These are phyloP conservation scores for Etheostoma cragini DNA, from an alignment of 2,113 vertebrate genomes.

Conservation along the genomic window DNA sequence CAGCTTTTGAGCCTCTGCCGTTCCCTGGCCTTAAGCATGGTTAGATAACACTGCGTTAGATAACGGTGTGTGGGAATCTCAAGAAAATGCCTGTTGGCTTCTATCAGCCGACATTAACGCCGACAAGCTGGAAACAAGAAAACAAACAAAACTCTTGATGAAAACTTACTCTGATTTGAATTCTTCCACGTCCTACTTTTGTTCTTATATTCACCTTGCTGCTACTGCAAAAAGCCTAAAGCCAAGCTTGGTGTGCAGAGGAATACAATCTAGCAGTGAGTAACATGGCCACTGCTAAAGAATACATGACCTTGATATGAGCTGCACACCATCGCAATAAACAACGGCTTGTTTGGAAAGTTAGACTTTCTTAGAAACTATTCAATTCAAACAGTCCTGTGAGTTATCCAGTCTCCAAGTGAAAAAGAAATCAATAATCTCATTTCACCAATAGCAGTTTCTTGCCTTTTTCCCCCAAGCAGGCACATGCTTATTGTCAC, in stretches of 20 bases:
- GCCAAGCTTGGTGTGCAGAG: slow-evolving; percentile 14
- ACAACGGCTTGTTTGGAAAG: not conserved
- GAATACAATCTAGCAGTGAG: slow-evolving; percentile 12
- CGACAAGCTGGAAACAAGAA: slow-evolving; percentile 30
- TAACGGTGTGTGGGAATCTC: slow-evolving; percentile 45
- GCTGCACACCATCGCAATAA: not conserved
- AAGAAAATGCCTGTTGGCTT: slow-evolving; percentile 58
- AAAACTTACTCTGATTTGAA: slow-evolving; percentile 40
- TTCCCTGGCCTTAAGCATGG: slow-evolving; percentile 52
- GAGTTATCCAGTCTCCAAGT: not conserved
- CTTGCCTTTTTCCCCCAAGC: slow-evolving; percentile 23
- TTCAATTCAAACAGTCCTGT: not conserved
- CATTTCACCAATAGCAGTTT: slow-evolving; percentile 19
- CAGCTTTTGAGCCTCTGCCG: slow-evolving; percentile 42
- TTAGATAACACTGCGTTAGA: slow-evolving; percentile 73
- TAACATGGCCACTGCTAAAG: not conserved
- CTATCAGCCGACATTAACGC: slow-evolving; percentile 62
- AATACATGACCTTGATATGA: slow-evolving; percentile 20
- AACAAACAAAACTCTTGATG: slow-evolving; percentile 47
- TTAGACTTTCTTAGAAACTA: slow-evolving; percentile 14
- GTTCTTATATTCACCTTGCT: slow-evolving; percentile 24
- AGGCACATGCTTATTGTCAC: not conserved
- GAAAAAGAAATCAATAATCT: slow-evolving; percentile 37
- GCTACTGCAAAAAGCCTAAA: not conserved
- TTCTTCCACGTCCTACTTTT: slow-evolving; percentile 17